A percentile compares a stretch with the other conserved stretches of the same genome.
phyloP scores from a whole-genome alignment of 2,113 vertebrate genomes.

The Petrocephalus microphthalmus region DNA sequence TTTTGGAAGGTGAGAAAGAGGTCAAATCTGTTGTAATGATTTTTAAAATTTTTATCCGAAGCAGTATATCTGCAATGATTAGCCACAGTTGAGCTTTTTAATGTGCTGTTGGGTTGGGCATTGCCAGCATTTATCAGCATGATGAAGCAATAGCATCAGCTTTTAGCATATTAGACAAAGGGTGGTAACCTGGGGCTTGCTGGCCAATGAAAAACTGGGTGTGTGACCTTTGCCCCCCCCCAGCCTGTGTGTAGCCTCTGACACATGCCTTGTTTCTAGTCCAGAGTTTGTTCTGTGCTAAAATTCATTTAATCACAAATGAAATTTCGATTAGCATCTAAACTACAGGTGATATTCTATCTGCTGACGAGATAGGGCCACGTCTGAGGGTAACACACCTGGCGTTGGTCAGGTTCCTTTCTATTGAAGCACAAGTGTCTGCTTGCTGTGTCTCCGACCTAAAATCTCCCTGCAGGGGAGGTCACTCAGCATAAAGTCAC shows the following conservation, averaged over 20 bases:
- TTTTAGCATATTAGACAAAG: constrained; percentile 25
- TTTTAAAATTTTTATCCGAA: constrained; percentile 76
- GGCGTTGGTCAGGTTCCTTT: background rate
- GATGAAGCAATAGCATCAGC: constrained; percentile 29
- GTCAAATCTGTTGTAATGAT: constrained; percentile 86
- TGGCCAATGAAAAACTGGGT: background rate
- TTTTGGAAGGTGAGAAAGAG: constrained; percentile 78
- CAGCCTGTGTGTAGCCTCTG: background rate
- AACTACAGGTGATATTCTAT: background rate
- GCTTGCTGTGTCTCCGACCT: constrained; percentile 59
- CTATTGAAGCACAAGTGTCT: background rate
- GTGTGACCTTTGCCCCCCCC: background rate
- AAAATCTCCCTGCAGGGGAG: constrained; percentile 48
- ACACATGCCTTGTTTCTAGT: background rate
- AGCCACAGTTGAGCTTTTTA: constrained; percentile 16
- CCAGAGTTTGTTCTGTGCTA: background rate
- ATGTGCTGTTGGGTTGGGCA: constrained; percentile 33
- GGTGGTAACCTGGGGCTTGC: background rate
- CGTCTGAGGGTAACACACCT: background rate
- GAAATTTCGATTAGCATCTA: background rate
- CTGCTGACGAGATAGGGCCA: background rate
- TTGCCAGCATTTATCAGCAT: constrained; percentile 14
- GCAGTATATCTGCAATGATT: constrained; percentile 35
- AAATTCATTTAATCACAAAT: background rate
- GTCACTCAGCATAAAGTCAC: background rate